Percentiles rank a stretch among this genome's conserved stretches.
phyloP scores from a whole-genome alignment of 2,113 vertebrate species.

The Chrysemys picta region DNA sequence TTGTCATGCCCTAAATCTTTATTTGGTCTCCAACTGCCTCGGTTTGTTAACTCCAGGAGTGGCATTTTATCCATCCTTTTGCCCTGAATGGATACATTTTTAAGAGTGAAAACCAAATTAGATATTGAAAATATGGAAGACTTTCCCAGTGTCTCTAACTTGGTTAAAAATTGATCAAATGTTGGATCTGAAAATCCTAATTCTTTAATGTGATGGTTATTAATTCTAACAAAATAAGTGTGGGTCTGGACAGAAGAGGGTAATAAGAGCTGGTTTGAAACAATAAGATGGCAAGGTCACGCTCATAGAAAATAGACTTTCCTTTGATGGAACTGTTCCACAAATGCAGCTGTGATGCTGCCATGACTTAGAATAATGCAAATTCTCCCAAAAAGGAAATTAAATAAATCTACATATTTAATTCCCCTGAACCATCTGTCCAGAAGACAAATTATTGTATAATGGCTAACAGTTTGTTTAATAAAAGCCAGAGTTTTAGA shows the following conservation, averaged over 20 bases:
- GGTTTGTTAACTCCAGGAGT: neutral
- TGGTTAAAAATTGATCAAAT: neutral
- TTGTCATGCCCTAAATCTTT: neutral
- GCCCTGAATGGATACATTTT: neutral
- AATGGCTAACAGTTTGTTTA: conserved; percentile 66
- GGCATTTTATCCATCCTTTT: neutral
- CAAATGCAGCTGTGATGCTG: conserved; percentile 45
- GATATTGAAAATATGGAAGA: neutral
- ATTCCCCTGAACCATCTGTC: conserved; percentile 39
- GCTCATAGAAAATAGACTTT: conserved; percentile 46
- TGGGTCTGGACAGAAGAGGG: neutral
- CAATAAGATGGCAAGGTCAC: conserved; percentile 39
- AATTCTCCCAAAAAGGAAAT: conserved; percentile 53
- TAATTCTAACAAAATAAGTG: neutral
- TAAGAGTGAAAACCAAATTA: neutral
- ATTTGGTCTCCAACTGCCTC: neutral
- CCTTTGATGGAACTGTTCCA: conserved; percentile 56
- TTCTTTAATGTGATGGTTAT: neutral
- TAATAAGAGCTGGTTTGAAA: conserved; percentile 40
- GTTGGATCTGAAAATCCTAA: neutral
- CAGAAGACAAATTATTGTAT: conserved; percentile 57
- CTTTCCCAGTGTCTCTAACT: neutral
- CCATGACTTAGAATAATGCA: conserved; percentile 6
- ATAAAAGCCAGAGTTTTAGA: conserved; percentile 65
- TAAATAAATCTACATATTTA: conserved; percentile 64